Evolutionary conservation across 2,113 vertebrate species (phyloP), one percentile per base, ranked within the genome.

Genomic region (Carassius carassius): DNA sequence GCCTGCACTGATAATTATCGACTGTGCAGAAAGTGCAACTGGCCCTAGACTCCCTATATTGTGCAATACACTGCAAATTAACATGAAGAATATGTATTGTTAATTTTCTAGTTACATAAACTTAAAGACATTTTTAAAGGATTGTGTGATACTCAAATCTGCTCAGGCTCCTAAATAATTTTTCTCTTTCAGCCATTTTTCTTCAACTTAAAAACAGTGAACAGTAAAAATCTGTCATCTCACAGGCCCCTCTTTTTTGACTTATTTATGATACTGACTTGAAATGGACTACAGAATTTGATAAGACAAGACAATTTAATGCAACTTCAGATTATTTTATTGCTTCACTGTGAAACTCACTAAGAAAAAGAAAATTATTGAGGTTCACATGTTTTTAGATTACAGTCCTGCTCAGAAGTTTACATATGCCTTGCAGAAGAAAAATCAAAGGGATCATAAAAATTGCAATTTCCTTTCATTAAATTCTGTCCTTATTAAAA

Each of bases 191-290:
- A 81, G 67, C 8, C 56, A 47, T 79, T 65, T 85, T 84, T 82
- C 69, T 79, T 84, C 54, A 74, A 23, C 41, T 44, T 81, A 41
- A 78, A 58, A 44, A 67, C 54, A 60, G 78, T 62, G 41, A 81
- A 63, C 4, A 72, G 86, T 80, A 29, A 60, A 84, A 79, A 88
- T 91, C 89, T 87, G 90, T 70, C 86, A 85, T 77, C 82, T 82
- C 81, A 87, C 88, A 82, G 63, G 58, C 67, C 75, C 62, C 44
- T 78, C 72, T 69, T 44, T 41, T 44, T 90, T 92, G 65, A 92
- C 85, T 92, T 92, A 92, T 92, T 93, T 84, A 93, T 92, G 89
- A 91, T 81, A 83, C 32, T 37, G 84, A 90, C 91, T 88, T 90
- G 86, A 91, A 92, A 91, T 91, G 91, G 91, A 88, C 75, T 63